Conservation (phyloP, 2,797 vertebrate species). For the Leptodactylus fallax region DNA sequence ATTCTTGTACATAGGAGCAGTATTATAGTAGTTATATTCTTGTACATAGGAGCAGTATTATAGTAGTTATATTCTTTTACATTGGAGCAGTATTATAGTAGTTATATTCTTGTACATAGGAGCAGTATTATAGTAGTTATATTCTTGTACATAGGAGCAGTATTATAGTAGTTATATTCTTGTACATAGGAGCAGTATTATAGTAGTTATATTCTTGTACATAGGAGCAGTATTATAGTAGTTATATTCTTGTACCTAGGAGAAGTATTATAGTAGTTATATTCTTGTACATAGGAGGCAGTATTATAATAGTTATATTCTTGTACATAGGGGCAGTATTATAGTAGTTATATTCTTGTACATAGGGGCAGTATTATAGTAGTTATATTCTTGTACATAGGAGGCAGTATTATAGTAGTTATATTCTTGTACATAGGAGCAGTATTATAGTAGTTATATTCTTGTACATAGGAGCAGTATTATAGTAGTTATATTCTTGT, state of each 20-base stretch:
- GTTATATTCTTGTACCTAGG: constrained; percentile 2
- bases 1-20: neutral
- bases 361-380: neutral
- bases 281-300: neutral
- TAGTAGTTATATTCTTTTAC: constrained; percentile 1
- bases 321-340: neutral
- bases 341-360: no score
- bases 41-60: neutral
- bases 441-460: constrained; percentile 7
- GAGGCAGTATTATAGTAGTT: neutral
- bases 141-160: neutral
- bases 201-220: no score
- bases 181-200: neutral
- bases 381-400: constrained; percentile 3
- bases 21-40: no score
- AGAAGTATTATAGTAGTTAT: no score
- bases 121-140: neutral
- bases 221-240: neutral
- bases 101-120: no score
- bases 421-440: neutral
- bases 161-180: constrained; percentile 9
- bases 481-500: neutral
- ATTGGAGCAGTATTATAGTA: neutral
- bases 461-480: neutral
- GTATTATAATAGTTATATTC: constrained; percentile 6